Evolutionary conservation across 2,888 invertebrate species (phyloP).

Genomic region (Formica aserva): DNA sequence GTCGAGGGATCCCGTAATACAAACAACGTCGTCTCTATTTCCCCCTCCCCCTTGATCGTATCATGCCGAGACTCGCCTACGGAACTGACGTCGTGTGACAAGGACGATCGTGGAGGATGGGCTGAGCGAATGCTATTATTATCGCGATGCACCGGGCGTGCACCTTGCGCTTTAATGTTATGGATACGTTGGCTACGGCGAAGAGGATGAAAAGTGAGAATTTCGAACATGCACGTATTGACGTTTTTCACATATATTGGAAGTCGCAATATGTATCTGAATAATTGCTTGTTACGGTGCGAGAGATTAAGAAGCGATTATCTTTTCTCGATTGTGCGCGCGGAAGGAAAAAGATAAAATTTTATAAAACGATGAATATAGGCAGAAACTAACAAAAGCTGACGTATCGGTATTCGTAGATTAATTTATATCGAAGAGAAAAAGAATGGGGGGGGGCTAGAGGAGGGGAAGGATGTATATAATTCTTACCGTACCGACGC

Average conservation of each 20-base stretch:
- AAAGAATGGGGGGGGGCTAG: background rate
- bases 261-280: background rate
- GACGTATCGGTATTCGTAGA: constrained; percentile 14
- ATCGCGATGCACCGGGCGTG: constrained; percentile 56
- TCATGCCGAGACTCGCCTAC: constrained; percentile 50
- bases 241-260: background rate
- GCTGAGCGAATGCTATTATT: constrained; percentile 54
- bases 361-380: background rate
- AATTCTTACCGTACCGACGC: constrained; percentile 19
- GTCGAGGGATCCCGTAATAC: constrained; percentile 5
- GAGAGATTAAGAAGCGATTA: constrained; percentile 21
- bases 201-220: background rate
- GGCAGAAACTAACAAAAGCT: background rate
- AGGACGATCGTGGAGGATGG: constrained; percentile 59
- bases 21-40: constrained; percentile 28
- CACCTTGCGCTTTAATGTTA: constrained; percentile 31
- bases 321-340: background rate
- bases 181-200: background rate
- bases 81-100: constrained; percentile 56
- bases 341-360: constrained; percentile 9
- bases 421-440: constrained; percentile 20
- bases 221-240: background rate
- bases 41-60: constrained; percentile 52
- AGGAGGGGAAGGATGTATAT: background rate
- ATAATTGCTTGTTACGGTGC: constrained; percentile 4